Evolutionary conservation across 2,113 vertebrate species (phyloP).

Genomic region (Dasyprocta punctata): DNA sequence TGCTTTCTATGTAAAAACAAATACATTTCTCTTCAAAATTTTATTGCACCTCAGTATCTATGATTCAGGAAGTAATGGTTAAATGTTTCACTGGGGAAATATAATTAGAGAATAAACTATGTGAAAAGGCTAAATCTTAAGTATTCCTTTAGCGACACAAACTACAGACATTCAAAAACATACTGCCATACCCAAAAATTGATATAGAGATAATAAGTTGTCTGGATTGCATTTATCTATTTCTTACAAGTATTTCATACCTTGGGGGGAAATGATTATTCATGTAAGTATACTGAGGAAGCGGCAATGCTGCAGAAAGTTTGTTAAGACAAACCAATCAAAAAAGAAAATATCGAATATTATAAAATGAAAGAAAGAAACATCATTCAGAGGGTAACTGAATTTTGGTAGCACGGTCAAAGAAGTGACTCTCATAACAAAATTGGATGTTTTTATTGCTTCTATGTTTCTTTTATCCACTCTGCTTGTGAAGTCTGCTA

Average conservation of each 20-base stretch:
- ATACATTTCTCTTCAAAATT: slow-evolving; percentile 47
- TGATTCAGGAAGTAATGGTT: slow-evolving; percentile 52
- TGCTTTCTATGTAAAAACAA: slow-evolving; percentile 33
- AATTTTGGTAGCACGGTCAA: background rate
- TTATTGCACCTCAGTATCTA: slow-evolving; percentile 50
- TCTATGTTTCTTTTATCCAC: background rate
- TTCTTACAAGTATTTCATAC: background rate
- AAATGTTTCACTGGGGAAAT: slow-evolving; percentile 64
- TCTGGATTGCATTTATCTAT: background rate
- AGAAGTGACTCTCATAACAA: background rate
- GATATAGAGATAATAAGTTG: background rate
- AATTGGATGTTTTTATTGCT: background rate
- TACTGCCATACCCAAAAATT: background rate
- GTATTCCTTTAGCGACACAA: background rate
- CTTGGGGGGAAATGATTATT: background rate
- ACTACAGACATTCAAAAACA: slow-evolving; percentile 21
- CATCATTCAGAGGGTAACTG: background rate
- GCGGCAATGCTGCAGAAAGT: background rate
- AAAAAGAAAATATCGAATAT: background rate
- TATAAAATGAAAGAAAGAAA: background rate
- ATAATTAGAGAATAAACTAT: slow-evolving; percentile 57
- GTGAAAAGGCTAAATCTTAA: slow-evolving; percentile 10
- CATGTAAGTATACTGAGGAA: background rate
- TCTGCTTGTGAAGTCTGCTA: background rate
- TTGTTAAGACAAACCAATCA: background rate